Evolutionary conservation across 2,113 vertebrate genomes (phyloP).

Genomic region (Chauna torquata): DNA sequence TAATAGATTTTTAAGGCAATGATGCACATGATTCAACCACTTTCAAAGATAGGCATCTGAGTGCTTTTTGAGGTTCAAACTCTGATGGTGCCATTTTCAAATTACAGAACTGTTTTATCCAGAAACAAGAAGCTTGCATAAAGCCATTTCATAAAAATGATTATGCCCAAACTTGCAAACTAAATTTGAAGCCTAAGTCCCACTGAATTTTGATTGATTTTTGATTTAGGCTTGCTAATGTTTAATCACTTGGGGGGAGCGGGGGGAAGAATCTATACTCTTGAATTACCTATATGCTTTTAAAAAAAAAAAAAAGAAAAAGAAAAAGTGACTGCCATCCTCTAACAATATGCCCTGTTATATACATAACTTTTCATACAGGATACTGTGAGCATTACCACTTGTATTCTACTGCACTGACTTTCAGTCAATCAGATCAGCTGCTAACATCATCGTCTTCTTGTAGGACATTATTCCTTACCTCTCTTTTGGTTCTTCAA

Average conservation of each 20-base stretch:
- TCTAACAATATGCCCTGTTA: background rate
- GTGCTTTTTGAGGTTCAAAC: background rate
- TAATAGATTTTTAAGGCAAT: background rate
- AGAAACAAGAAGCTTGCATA: background rate
- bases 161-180: background rate
- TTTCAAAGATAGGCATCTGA: background rate
- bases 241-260: background rate
- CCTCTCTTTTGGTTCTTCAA: background rate
- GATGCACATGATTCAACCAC: background rate
- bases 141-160: background rate
- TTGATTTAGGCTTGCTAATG: background rate
- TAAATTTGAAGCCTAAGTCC: background rate
- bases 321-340: no score
- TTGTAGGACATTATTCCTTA: background rate
- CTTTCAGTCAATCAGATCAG: background rate
- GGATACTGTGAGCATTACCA: background rate
- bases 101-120: background rate
- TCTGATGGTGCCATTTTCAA: background rate
- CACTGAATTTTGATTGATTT: background rate
- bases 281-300: background rate
- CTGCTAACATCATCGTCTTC: background rate
- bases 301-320: background rate
- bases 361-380: background rate
- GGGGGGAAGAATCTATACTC: background rate
- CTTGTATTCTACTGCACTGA: background rate